Percentiles rank a stretch among this genome's conserved stretches.
phyloP scores from a whole-genome alignment of 2,888 invertebrate species.

The Panorpa germanica region DNA sequence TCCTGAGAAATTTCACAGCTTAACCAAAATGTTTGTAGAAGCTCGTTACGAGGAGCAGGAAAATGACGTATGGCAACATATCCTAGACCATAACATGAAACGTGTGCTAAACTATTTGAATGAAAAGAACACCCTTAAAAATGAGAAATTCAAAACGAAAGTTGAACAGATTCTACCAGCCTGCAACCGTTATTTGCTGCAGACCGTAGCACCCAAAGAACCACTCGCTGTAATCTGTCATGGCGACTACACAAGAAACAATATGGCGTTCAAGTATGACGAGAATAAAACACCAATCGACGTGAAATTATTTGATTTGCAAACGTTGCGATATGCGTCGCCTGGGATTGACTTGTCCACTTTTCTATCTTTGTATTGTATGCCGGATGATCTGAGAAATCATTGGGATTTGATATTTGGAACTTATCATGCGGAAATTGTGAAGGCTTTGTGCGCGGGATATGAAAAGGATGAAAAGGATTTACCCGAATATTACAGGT shows the following conservation, averaged over 20 bases:
- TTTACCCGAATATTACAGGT: too few species aligned
- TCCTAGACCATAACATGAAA: too few species aligned
- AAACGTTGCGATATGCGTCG: slow-evolving; percentile 20
- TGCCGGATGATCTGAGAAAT: slow-evolving; percentile 16
- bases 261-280: slow-evolving; percentile 21
- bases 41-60: slow-evolving; percentile 15
- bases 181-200: slow-evolving; percentile 14
- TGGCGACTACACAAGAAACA: slow-evolving; percentile 23
- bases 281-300: slow-evolving; percentile 15
- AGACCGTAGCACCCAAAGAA: slow-evolving; percentile 18
- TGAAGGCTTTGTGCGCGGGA: slow-evolving; percentile 11
- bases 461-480: too few species aligned
- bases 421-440: slow-evolving; percentile 17
- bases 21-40: slow-evolving; percentile 16
- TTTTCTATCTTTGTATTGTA: slow-evolving; percentile 18
- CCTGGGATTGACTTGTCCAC: slow-evolving; percentile 22
- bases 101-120: too few species aligned
- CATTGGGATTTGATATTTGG: slow-evolving; percentile 19
- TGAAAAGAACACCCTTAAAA: slow-evolving; percentile 15
- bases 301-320: slow-evolving; percentile 23
- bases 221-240: slow-evolving; percentile 21
- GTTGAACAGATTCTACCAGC: slow-evolving; percentile 13
- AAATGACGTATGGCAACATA: slow-evolving; percentile 13
- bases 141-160: slow-evolving; percentile 16
- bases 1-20: slow-evolving; percentile 14